Conservation (phyloP, 2,888 invertebrate genomes). For the Dexiosoma caninum region DNA sequence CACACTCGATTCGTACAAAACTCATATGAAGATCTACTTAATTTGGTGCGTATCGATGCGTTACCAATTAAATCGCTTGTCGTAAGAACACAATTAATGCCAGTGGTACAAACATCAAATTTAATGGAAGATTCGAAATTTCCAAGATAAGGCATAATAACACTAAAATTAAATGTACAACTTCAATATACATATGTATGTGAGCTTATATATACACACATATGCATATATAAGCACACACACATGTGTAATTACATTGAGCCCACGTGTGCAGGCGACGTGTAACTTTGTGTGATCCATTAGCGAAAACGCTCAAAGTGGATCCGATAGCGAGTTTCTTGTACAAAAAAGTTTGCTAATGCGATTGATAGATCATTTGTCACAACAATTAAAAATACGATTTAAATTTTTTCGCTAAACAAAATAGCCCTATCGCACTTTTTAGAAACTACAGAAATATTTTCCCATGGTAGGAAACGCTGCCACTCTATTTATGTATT, state of each 20-base stretch:
- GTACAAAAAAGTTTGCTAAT: too few relatives aligned
- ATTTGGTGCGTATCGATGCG: conserved; percentile 64
- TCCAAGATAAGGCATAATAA: neutral
- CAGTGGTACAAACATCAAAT: neutral
- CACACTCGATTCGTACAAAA: neutral
- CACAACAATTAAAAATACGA: too few relatives aligned
- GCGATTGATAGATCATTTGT: too few relatives aligned
- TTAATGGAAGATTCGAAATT: neutral
- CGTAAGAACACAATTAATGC: conserved; percentile 40
- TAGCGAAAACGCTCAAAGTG: too few relatives aligned
- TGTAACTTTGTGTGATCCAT: too few relatives aligned
- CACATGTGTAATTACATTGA: too few relatives aligned
- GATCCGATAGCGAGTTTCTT: too few relatives aligned
- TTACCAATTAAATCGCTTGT: conserved; percentile 62
- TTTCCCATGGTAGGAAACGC: conserved; percentile 21
- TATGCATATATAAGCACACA: too few relatives aligned
- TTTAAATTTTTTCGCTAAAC: too few relatives aligned
- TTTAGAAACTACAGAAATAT: neutral
- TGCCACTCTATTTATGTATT: neutral
- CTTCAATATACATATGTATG: too few relatives aligned
- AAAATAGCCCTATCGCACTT: neutral
- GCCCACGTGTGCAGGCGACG: too few relatives aligned
- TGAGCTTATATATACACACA: neutral
- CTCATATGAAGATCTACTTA: conserved; percentile 44
- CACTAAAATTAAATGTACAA: too few relatives aligned